Conservation (phyloP, 2,113 vertebrate species). For the Aptenodytes patagonicus region DNA sequence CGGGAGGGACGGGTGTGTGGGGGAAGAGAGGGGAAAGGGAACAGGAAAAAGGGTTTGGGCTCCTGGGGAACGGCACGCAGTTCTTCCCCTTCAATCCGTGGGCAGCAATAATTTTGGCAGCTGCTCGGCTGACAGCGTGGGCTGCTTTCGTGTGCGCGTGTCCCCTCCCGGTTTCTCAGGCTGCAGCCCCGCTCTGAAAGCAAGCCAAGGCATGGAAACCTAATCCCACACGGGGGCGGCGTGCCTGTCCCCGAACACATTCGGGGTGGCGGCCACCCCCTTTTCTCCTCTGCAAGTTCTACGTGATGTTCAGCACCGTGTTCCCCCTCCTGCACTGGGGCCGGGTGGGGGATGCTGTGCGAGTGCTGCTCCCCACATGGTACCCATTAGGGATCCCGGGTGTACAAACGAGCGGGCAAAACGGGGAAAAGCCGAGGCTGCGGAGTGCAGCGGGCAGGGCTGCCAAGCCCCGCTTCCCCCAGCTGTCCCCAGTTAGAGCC, state of each 20-base stretch:
- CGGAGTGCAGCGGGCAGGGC: neutral
- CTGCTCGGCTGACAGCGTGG: neutral
- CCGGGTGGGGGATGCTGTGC: neutral
- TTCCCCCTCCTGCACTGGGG: neutral
- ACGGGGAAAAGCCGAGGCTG: neutral
- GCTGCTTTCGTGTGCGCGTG: neutral
- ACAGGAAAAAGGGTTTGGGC: neutral
- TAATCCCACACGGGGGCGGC: neutral
- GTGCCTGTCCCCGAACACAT: neutral
- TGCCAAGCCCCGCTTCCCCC: neutral
- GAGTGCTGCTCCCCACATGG: neutral
- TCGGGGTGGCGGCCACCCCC: neutral
- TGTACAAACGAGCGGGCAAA: too few species aligned
- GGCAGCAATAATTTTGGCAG: neutral
- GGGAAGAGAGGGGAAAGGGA: neutral
- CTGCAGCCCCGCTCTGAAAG: neutral
- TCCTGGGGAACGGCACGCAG: neutral
- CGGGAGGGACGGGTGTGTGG: fast-evolving
- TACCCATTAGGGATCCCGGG: neutral
- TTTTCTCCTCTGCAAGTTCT: fast-evolving
- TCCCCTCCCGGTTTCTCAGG: neutral
- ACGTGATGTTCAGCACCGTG: fast-evolving
- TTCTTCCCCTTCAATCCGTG: neutral
- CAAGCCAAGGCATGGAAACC: neutral
- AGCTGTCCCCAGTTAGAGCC: neutral